Percentiles rank a stretch among this genome's conserved stretches.
Evolutionary conservation across 2,888 invertebrate genomes (phyloP).

Genomic region (Parnassius mnemosyne): DNA sequence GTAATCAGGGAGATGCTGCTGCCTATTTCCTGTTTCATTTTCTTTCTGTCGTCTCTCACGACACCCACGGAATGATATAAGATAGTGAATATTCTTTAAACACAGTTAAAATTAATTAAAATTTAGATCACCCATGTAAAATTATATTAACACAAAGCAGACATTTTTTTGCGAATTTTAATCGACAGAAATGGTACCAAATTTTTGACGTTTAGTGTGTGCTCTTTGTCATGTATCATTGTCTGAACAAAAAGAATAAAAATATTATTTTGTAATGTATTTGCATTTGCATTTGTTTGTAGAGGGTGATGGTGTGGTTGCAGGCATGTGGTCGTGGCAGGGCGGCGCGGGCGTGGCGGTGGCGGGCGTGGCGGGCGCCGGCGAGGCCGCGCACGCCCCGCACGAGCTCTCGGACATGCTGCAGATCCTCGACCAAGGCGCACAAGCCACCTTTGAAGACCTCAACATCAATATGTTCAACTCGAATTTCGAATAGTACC

Average conservation of each 20-base stretch:
- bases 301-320: constrained; percentile 28
- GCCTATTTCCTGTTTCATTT: too few relatives aligned
- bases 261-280: not conserved
- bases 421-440: constrained; percentile 92
- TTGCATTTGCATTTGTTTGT: constrained; percentile 36
- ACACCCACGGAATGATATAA: too few relatives aligned
- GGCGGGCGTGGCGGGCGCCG: constrained; percentile 44
- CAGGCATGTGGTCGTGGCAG: constrained; percentile 92
- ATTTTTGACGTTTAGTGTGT: too few relatives aligned
- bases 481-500: constrained; percentile 77
- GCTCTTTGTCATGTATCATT: too few relatives aligned
- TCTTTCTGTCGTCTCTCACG: too few relatives aligned
- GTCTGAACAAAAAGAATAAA: not conserved
- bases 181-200: too few relatives aligned
- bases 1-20: too few relatives aligned
- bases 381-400: constrained; percentile 76
- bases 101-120: too few relatives aligned
- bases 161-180: too few relatives aligned
- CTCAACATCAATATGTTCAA: constrained; percentile 94
- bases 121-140: too few relatives aligned
- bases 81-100: too few relatives aligned
- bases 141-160: too few relatives aligned
- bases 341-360: constrained; percentile 56
- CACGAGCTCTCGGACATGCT: constrained; percentile 94
- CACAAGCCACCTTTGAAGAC: constrained; percentile 91